Percentiles rank a stretch among this genome's conserved stretches.
Conservation (phyloP, 2,888 invertebrate genomes). For the Andrena trimmerana region DNA sequence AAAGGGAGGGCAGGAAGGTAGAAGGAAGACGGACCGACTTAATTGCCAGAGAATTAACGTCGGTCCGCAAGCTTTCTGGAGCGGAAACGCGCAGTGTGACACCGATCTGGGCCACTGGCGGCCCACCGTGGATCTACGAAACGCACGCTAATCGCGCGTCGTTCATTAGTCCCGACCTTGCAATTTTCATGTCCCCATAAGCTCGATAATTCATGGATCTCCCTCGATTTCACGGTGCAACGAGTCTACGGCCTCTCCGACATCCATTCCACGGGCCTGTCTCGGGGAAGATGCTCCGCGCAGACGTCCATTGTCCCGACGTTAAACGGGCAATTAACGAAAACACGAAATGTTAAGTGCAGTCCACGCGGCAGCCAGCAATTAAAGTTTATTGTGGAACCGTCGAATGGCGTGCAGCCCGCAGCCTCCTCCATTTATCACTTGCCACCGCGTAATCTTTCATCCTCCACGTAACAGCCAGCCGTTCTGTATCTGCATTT, state of each 20-base stretch:
- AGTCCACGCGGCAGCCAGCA: not conserved
- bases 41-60: conserved; percentile 76
- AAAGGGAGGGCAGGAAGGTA: not conserved
- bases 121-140: conserved; percentile 42
- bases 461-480: not conserved
- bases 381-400: not conserved
- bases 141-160: conserved; percentile 42
- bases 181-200: conserved; percentile 57
- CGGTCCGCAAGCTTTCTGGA: conserved; percentile 77
- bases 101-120: conserved; percentile 66
- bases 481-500: not conserved
- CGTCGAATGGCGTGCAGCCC: not conserved
- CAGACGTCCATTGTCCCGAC: not conserved
- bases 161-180: conserved; percentile 40
- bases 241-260: not conserved
- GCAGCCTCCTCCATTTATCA: not conserved
- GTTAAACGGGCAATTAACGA: not conserved
- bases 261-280: no score
- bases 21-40: conserved; percentile 72
- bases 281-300: no score
- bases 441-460: not conserved
- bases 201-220: conserved; percentile 33
- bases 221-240: conserved; percentile 29
- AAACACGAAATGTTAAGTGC: conserved; percentile 1
- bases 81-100: conserved; percentile 79